phyloP scores from a whole-genome alignment of 2,888 invertebrate genomes.

The Diarsia rubi region DNA sequence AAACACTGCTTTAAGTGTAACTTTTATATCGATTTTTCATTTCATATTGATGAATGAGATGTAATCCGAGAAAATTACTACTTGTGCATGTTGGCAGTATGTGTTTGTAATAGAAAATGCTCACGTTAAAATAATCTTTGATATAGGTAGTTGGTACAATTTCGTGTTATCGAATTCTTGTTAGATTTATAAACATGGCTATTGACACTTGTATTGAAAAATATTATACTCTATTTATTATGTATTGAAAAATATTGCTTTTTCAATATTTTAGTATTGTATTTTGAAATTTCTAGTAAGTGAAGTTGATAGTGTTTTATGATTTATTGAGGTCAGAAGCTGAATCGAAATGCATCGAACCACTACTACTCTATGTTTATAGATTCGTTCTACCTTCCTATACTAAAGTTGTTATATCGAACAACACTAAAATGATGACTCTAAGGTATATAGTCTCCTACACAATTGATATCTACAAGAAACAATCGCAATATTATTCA shows the following conservation, averaged over 20 bases:
- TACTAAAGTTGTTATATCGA: not conserved
- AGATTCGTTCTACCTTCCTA: not conserved
- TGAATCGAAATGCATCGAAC: slow-evolving; percentile 21
- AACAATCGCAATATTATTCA: slow-evolving; percentile 66
- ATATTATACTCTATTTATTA: slow-evolving; percentile 50
- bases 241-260: slow-evolving; percentile 51
- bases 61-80: slow-evolving; percentile 61
- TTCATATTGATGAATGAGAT: slow-evolving; percentile 56
- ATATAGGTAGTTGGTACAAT: slow-evolving; percentile 59
- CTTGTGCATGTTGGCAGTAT: slow-evolving; percentile 49
- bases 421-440: slow-evolving; percentile 19
- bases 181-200: slow-evolving; percentile 63
- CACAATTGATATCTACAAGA: slow-evolving; percentile 53
- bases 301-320: slow-evolving; percentile 43
- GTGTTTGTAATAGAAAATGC: slow-evolving; percentile 63
- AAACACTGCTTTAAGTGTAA: slow-evolving; percentile 34
- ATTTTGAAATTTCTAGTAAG: slow-evolving; percentile 43
- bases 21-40: slow-evolving; percentile 58
- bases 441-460: not conserved
- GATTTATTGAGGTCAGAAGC: slow-evolving; percentile 40
- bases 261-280: slow-evolving; percentile 32
- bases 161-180: slow-evolving; percentile 63
- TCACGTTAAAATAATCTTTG: slow-evolving; percentile 66
- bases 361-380: slow-evolving; percentile 10
- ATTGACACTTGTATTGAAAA: slow-evolving; percentile 62